These are phyloP conservation scores for Mesorhabditis sp. DNA, from an alignment of 2,888 invertebrate species.

Conservation along the genomic window DNA sequence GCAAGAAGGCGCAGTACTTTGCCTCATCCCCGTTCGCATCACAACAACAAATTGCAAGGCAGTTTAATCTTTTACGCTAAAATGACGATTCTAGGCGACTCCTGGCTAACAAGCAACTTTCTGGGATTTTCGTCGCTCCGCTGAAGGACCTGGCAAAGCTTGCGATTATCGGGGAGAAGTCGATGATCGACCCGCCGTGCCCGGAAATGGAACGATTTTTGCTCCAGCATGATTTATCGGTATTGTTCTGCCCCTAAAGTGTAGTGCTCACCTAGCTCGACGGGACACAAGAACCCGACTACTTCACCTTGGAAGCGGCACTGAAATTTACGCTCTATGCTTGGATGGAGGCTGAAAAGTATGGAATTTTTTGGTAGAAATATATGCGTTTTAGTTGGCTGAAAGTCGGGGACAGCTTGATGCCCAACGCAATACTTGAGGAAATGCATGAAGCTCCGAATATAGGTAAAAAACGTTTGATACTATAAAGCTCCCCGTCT, in stretches of 20 bases:
- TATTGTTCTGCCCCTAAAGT: not conserved
- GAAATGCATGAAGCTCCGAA: too few relatives aligned
- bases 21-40: too few relatives aligned
- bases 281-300: not conserved
- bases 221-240: not conserved
- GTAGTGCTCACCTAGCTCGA: not conserved
- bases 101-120: not conserved
- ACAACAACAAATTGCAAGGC: too few relatives aligned
- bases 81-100: not conserved
- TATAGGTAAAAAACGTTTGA: too few relatives aligned
- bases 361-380: not conserved
- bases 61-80: too few relatives aligned
- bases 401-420: too few relatives aligned
- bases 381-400: too few relatives aligned
- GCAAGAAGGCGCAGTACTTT: too few relatives aligned
- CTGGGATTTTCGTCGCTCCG: not conserved
- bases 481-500: too few relatives aligned
- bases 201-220: not conserved
- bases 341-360: constrained; percentile 4
- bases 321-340: not conserved
- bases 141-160: not conserved
- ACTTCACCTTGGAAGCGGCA: not conserved
- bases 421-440: too few relatives aligned
- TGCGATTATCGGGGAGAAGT: not conserved
- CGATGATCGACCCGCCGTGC: not conserved